phyloP scores from a whole-genome alignment of 1,140 invertebrate genomes.

The Coenobita brevimanus region DNA sequence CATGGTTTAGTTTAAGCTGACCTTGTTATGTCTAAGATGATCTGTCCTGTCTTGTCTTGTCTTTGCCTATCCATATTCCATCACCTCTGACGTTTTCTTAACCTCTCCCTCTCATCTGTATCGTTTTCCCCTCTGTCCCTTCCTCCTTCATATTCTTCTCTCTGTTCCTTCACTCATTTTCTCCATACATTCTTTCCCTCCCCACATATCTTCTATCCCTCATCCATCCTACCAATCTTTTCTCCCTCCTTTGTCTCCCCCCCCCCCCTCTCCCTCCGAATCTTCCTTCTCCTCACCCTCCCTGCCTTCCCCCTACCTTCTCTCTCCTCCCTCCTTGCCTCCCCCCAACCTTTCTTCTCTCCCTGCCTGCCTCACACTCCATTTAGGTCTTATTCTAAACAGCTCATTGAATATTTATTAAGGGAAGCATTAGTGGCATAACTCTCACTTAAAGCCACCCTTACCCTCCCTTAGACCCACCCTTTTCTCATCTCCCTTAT shows the following conservation, averaged over 20 bases:
- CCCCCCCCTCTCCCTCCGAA: not conserved
- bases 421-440: not conserved
- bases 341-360: not conserved
- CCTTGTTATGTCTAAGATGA: too few relatives aligned
- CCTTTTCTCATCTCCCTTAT: not conserved
- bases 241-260: too few relatives aligned
- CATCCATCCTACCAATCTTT: too few relatives aligned
- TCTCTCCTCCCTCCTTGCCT: not conserved
- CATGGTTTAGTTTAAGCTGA: too few relatives aligned
- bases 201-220: too few relatives aligned
- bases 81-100: too few relatives aligned
- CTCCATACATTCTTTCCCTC: too few relatives aligned
- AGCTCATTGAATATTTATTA: slow-evolving; percentile 44
- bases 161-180: too few relatives aligned
- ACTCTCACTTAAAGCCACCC: not conserved
- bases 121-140: not conserved
- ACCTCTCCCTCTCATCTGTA: too few relatives aligned
- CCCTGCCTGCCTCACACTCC: not conserved
- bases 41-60: too few relatives aligned
- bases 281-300: not conserved
- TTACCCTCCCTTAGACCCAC: not conserved
- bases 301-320: not conserved
- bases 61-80: too few relatives aligned
- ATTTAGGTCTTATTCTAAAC: not conserved
- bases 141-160: too few relatives aligned